Percentiles rank a stretch among this genome's conserved stretches.
Conservation (phyloP, 2,888 invertebrate species). For the Pyralis farinalis region DNA sequence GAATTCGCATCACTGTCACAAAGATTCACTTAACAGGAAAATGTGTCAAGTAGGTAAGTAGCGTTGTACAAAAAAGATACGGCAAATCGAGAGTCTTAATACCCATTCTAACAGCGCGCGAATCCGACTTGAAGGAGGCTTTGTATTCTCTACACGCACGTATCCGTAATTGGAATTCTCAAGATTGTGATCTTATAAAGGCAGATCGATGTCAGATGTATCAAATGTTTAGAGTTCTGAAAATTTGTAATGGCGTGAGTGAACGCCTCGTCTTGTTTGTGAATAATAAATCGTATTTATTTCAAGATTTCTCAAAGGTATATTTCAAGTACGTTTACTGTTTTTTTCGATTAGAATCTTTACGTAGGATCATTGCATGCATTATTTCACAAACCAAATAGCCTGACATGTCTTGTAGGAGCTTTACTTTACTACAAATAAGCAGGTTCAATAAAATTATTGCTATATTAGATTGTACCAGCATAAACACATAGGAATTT, state of each 20-base stretch:
- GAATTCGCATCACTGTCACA: too few species aligned
- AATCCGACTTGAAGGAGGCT: constrained; percentile 16
- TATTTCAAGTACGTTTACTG: too few species aligned
- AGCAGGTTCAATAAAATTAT: too few species aligned
- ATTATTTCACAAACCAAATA: too few species aligned
- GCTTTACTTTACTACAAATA: too few species aligned
- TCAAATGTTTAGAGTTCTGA: constrained; percentile 39
- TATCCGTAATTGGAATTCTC: constrained; percentile 67
- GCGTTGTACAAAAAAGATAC: constrained; percentile 7
- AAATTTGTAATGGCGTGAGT: constrained; percentile 34
- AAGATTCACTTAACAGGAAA: neutral
- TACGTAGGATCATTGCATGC: too few species aligned
- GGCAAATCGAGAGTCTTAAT: constrained; percentile 9
- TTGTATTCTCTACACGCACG: constrained; percentile 50
- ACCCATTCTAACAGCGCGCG: constrained; percentile 15
- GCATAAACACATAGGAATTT: too few species aligned
- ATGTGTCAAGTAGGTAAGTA: constrained; percentile 3
- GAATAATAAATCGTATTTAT: neutral
- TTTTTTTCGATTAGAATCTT: too few species aligned
- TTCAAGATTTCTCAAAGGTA: too few species aligned
- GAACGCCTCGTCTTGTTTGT: constrained; percentile 7
- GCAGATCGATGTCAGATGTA: constrained; percentile 53
- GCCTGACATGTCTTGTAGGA: too few species aligned
- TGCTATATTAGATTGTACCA: too few species aligned
- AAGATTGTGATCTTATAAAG: constrained; percentile 60